Evolutionary conservation across 2,888 invertebrate genomes (phyloP), one percentile per base, ranked within the genome.

Genomic region (Glyphotaelius pellucidus): DNA sequence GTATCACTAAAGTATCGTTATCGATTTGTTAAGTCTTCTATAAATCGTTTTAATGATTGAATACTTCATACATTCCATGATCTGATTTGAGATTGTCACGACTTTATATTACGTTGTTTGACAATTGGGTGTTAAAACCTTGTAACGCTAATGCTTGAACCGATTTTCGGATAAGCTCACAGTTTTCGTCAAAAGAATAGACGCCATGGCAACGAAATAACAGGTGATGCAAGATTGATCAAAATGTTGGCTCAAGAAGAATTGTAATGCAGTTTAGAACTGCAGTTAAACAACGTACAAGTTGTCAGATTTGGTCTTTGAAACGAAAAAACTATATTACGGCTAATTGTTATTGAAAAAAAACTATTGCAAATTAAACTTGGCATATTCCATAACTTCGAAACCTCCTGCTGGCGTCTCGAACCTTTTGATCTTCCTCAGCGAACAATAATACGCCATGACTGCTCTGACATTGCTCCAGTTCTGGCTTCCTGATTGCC

Each of bases 341-440:
- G 7, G 38, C 7, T 38, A 42, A 42, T 2, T 42, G 38, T 5
- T 0, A 42, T 42, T 42, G 42, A 12, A 42, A 42, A 35, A 42
- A 42, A 42, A 42, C 32, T 83, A 15, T 5, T 86, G 42, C 14
- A 19, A 15, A 31, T 80, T 12, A 80, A 84, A 84, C 52, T 42
- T 67, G 80, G 30, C 89, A 89, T 89, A 88, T 80, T 89, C 88
- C 80, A 42, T 86, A n/a, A 67, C n/a, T 83, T 86, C 35, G 88
- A 89, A 93, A 85, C 91, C 92, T 87, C 47, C 87, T 89, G 88
- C 90, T 31, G 67, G 88, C 80, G 84, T 87, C 94, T 94, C 97
- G 96, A 96, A 98, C 98, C 98, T 98, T 97, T 98, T 98, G 96
- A 98, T 98, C 96, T 98, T 98, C 96, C 98, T 97, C 95, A 98